Evolutionary conservation across 2,797 vertebrate species (phyloP), one percentile per base, ranked within the genome.

Genomic region (Neosilurus hyrtlii): DNA sequence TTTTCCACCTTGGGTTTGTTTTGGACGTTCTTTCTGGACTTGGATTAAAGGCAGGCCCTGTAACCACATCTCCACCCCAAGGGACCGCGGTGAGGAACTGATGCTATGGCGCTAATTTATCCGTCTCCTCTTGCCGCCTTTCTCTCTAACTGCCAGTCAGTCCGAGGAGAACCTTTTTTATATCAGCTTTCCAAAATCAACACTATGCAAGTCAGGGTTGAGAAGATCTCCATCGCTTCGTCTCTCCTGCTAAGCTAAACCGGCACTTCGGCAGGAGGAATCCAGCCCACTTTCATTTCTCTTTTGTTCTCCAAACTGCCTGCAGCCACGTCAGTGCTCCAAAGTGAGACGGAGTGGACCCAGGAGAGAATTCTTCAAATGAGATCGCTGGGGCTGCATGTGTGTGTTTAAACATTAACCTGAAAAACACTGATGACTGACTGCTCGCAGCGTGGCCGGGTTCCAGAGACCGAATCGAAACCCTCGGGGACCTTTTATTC

Each of bases 321-420:
- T 83, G 84, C 66, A 86, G 88, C 89, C 59, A 79, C 90, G 87
- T 90, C 91, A 91, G 87, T 88, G 89, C 88, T 92, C 90, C 90
- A 89, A 91, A 93, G 92, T 93, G 91, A 93, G 91, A 93, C 84
- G 68, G 87, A 94, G 90, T 91, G 89, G 90, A 87, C 92, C 87
- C 91, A 18, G 30, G 90, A 89, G 92, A 85, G 85, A 86, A 85
- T 88, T 86, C 88, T 91, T 93, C 86, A 90, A 85, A 84, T 59
- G 52, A 51, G 82, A 82, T 56, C 37, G 43, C 62, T 70, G 82
- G 43, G 37, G 61, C 52, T 67, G 71, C 81, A 20, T 30, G 54
- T 68, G 73, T 85, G 63, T 81, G 83, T 88, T 84, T 80, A 59
- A 83, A 74, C 77, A 74, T 84, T 56, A 65, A 37, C 59, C 59